phyloP scores from a whole-genome alignment of 2,888 invertebrate genomes.

The Nipponacmea schrenckii region DNA sequence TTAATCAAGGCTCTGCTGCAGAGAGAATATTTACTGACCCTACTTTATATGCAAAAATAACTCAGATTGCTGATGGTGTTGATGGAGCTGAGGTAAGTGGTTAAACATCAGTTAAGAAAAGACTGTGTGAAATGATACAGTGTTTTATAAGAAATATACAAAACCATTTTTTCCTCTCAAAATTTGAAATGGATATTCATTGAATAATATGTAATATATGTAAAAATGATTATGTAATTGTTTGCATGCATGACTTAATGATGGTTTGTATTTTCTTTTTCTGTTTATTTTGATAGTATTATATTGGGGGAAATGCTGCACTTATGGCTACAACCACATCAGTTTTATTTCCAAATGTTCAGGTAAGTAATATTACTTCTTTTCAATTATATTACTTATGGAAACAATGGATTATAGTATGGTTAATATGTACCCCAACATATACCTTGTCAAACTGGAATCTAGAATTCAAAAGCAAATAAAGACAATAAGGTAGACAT shows the following conservation, averaged over 20 bases:
- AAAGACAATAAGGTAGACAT: no score
- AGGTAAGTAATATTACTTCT: constrained; percentile 48
- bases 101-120: neutral
- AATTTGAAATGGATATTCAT: neutral
- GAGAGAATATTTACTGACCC: constrained; percentile 62
- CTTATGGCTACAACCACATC: constrained; percentile 69
- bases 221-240: no score
- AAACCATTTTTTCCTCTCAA: neutral
- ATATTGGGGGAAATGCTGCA: constrained; percentile 70
- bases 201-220: no score
- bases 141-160: neutral
- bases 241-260: no score
- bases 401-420: no score
- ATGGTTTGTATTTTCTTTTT: no score
- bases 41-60: constrained; percentile 41
- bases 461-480: no score
- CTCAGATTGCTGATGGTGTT: constrained; percentile 43
- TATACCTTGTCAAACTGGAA: neutral
- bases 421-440: no score
- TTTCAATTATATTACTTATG: neutral
- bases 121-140: neutral
- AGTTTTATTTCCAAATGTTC: constrained; percentile 63
- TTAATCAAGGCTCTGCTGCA: constrained; percentile 68
- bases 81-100: constrained; percentile 40
- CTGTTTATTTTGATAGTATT: constrained; percentile 54